Evolutionary conservation across 2,888 invertebrate genomes (phyloP), one percentile per base, ranked within the genome.

Genomic region (Hemaris fuciformis): DNA sequence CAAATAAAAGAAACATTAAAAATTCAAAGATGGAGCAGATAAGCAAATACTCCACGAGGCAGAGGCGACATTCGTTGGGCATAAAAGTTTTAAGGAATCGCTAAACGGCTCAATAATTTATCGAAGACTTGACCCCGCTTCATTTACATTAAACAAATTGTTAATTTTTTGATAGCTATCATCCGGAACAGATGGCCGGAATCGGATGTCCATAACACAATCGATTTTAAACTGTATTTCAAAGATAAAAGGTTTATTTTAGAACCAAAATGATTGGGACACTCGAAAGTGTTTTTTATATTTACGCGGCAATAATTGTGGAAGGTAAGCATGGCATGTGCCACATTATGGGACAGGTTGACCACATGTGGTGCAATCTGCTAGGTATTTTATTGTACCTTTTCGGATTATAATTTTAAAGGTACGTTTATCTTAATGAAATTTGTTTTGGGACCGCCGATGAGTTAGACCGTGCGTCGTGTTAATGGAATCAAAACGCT

Each of bases 141-240:
- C 88, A 91, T 92, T 92, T 91, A 87, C 88, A 89, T 92, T 91
- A 91, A 91, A 92, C 91, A 92, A 92, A 92, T 92, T 92, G 91
- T 92, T 91, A 91, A 92, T 91, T 92, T 91, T 89, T 90, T 84
- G 91, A 91, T 92, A 91, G 84, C 87, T 83, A 91, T 91, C 92
- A 83, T 88, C 88, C 84, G 87, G 84, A 90, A 91, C 92, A 92
- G 89, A 89, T 92, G 92, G 89, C 76, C 69, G 66, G 66, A 75
- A 75, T 72, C 76, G 74, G 69, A 73, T 66, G 73, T 65, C 59
- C 61, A 25, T 8, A 34, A 23, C 3, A 15, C 62, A 64, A 31
- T 13, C 31, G 0, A 83, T 65, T 75, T 63, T 68, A n/a, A 64
- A 70, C 74, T 69, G 59, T 81, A 70, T 23, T 0, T 0, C 0